Percentiles rank a stretch among this genome's conserved stretches.
phyloP scores from a whole-genome alignment of 30 jellyfish, hydroid and myxozoan species.

The Aurelia sp. region DNA sequence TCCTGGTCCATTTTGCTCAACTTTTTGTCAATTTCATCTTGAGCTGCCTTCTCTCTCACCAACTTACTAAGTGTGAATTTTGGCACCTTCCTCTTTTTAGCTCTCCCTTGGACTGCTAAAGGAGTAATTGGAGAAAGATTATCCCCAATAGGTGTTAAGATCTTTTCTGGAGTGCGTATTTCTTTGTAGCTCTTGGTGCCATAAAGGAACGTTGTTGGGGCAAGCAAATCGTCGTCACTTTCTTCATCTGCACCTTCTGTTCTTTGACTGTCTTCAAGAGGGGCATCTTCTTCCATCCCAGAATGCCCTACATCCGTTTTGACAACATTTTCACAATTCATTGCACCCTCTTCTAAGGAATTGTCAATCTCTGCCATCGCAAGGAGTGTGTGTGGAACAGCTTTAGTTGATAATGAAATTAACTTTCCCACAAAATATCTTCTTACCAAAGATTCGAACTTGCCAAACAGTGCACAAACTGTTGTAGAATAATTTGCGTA shows the following conservation, averaged over 20 bases:
- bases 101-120: neutral
- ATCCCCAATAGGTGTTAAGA: constrained; percentile 25
- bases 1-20: constrained; percentile 57
- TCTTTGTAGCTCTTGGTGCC: neutral
- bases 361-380: neutral
- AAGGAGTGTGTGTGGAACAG: too few relatives aligned
- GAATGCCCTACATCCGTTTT: neutral
- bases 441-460: neutral
- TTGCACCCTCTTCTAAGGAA: neutral
- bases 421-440: neutral
- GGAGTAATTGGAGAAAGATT: constrained; percentile 65
- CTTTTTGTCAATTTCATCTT: constrained; percentile 42
- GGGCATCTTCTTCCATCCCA: neutral
- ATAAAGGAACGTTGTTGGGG: constrained; percentile 38
- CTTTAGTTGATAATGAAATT: too few relatives aligned
- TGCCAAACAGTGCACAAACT: too few relatives aligned
- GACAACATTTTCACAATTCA: neutral
- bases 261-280: constrained; percentile 6
- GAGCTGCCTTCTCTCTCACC: constrained; percentile 36
- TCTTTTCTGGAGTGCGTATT: constrained; percentile 49
- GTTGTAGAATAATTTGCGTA: too few relatives aligned
- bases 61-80: constrained; percentile 30
- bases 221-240: constrained; percentile 59
- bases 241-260: constrained; percentile 6
- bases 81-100: neutral